These are phyloP conservation scores for Capitulum mitella DNA, from an alignment of 2,888 invertebrate species.

Conservation along the genomic window DNA sequence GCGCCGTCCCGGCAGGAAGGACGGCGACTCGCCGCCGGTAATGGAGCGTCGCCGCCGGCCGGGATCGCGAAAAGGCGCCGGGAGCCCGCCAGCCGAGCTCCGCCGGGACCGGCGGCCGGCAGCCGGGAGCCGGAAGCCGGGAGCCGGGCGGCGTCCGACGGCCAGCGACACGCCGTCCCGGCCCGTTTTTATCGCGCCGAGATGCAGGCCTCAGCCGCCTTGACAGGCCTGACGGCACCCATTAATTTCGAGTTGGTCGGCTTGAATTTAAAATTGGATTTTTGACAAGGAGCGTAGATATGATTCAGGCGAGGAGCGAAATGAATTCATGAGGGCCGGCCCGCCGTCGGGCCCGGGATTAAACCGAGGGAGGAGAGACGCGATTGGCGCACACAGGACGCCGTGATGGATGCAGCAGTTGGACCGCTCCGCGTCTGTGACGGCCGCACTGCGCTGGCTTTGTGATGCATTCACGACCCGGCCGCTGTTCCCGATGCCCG, in stretches of 20 bases:
- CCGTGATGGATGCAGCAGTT: conserved; percentile 4
- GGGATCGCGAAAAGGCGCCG: too few species aligned
- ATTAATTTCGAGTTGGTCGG: conserved; percentile 19
- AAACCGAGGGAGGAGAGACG: neutral
- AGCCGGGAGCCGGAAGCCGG: too few species aligned
- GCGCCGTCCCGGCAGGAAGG: too few species aligned
- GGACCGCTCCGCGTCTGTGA: neutral
- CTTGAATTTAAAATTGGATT: conserved; percentile 24
- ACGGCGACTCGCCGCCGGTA: too few species aligned
- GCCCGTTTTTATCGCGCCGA: neutral
- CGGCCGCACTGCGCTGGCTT: neutral
- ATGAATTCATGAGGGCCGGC: conserved; percentile 18
- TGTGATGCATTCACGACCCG: neutral
- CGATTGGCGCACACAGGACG: neutral
- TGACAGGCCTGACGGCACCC: neutral
- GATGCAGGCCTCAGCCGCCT: conserved; percentile 10
- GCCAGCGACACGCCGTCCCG: neutral
- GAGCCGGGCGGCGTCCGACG: too few species aligned
- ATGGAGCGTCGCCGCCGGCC: too few species aligned
- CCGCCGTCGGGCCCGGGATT: neutral
- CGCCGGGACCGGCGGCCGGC: neutral
- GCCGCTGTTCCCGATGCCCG: neutral
- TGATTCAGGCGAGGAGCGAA: conserved; percentile 10
- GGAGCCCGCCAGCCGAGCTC: too few species aligned
- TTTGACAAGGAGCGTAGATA: conserved; percentile 24